Conservation (phyloP, 2,113 vertebrate species). For the Psilopsiagon aymara region DNA sequence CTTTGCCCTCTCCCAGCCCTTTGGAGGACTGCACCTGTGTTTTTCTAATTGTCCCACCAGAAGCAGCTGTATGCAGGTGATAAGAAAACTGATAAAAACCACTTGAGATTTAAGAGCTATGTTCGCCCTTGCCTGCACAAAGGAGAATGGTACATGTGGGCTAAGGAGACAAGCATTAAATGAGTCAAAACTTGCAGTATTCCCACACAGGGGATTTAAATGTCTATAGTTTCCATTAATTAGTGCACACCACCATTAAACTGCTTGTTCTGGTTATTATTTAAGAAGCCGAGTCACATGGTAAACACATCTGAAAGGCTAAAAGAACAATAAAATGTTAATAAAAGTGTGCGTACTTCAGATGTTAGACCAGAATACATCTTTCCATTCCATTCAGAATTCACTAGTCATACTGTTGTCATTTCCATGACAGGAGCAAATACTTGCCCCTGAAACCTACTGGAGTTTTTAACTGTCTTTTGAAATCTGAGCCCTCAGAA, state of each 20-base stretch:
- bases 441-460: not conserved
- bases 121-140: not conserved
- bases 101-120: not conserved
- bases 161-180: not conserved
- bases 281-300: not conserved
- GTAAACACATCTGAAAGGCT: not conserved
- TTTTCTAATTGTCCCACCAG: slow-evolving; percentile 1
- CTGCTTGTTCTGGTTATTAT: not conserved
- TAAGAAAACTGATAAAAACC: slow-evolving; percentile 37
- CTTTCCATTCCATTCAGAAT: not conserved
- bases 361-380: not conserved
- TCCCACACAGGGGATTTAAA: not conserved
- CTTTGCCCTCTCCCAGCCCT: not conserved
- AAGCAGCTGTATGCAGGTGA: slow-evolving; percentile 13
- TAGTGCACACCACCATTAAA: not conserved
- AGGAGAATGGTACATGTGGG: not conserved
- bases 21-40: not conserved
- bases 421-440: not conserved
- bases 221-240: not conserved
- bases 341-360: accelerated
- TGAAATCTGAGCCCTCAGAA: not conserved
- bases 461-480: not conserved
- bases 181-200: not conserved
- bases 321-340: not conserved
- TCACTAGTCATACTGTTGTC: not conserved